phyloP scores from a whole-genome alignment of 1,140 invertebrate species.

The Hermetia illucens region DNA sequence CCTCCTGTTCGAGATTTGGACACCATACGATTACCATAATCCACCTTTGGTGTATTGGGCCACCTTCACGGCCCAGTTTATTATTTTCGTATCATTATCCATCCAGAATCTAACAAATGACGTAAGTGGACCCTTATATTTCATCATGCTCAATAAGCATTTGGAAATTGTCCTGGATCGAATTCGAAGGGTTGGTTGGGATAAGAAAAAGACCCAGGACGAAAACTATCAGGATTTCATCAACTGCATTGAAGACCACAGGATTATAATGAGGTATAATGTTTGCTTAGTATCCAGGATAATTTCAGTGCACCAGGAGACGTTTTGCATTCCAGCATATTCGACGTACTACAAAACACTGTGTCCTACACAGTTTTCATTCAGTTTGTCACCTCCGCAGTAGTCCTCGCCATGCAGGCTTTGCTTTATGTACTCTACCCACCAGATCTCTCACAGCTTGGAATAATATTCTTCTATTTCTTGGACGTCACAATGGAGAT shows the following conservation, averaged over 20 bases:
- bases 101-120: no score
- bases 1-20: no score
- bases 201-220: no score
- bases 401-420: slow-evolving; percentile 5
- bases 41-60: no score
- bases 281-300: no score
- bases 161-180: slow-evolving; percentile 2
- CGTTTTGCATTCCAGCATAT: slow-evolving; percentile 5
- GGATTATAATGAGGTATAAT: slow-evolving; percentile 6
- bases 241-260: slow-evolving; percentile 7
- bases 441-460: slow-evolving; percentile 3
- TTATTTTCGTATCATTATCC: no score
- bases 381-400: slow-evolving; percentile 7
- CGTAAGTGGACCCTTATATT: no score
- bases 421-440: slow-evolving; percentile 6
- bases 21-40: no score
- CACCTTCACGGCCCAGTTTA: no score
- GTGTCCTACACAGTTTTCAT: slow-evolving; percentile 7
- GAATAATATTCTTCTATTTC: slow-evolving; percentile 4
- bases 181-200: slow-evolving; percentile 5
- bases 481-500: slow-evolving; percentile 3
- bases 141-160: slow-evolving; percentile 5
- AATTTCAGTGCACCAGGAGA: no score
- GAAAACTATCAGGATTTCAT: slow-evolving; percentile 5
- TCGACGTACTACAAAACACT: slow-evolving; percentile 3